A percentile compares a stretch with the other conserved stretches of the same genome.
These are phyloP conservation scores for Chrysolina oricalcia DNA, from an alignment of 2,888 invertebrate species.

Conservation along the genomic window DNA sequence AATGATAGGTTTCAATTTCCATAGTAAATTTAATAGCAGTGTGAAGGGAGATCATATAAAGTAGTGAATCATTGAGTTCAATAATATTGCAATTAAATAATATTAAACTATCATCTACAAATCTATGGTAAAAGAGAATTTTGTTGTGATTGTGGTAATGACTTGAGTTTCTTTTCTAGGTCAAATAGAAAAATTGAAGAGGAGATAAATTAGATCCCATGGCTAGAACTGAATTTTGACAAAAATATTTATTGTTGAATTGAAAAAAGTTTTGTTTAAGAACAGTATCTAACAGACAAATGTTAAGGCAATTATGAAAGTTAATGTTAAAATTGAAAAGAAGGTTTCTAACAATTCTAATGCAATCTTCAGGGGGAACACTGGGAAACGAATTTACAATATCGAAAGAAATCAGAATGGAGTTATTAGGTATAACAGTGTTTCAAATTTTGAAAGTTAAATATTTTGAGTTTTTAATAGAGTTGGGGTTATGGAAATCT, in stretches of 20 bases:
- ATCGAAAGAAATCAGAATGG: not conserved
- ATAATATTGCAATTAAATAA: not conserved
- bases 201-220: not conserved
- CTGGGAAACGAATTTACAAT: not conserved
- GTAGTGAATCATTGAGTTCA: not conserved
- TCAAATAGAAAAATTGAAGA: not conserved
- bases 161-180: not conserved
- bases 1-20: too few species aligned
- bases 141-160: not conserved
- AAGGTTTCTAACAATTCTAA: not conserved
- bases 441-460: too few species aligned
- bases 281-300: not conserved
- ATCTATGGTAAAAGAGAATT: not conserved
- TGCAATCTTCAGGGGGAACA: not conserved
- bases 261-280: not conserved
- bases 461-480: too few species aligned
- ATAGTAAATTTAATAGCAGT: too few species aligned
- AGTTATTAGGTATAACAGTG: not conserved
- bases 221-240: not conserved
- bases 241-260: not conserved
- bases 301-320: not conserved
- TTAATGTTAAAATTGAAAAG: not conserved
- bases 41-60: too few species aligned
- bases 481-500: too few species aligned
- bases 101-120: not conserved